Evolutionary conservation across 1,140 invertebrate genomes (phyloP).

Genomic region (Brachionus sp.): DNA sequence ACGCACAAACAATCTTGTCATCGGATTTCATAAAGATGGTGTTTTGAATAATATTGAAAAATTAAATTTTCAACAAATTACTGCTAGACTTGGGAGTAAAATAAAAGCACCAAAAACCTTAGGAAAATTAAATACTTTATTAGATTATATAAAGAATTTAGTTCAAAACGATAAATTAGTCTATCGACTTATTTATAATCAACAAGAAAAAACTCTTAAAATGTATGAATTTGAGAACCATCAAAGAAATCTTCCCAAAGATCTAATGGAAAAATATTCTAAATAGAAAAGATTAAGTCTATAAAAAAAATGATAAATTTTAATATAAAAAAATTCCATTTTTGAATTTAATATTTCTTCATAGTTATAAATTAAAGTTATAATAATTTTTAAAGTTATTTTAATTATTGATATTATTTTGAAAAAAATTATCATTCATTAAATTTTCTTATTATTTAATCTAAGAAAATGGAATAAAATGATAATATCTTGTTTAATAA

Average conservation of each 20-base stretch:
- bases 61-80: slow-evolving; percentile 1
- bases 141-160: not conserved
- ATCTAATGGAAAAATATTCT: not conserved
- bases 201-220: not conserved
- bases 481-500: too few relatives aligned
- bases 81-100: not conserved
- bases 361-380: too few relatives aligned
- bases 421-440: too few relatives aligned
- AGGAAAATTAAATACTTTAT: slow-evolving; percentile 1
- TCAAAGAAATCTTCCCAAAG: not conserved
- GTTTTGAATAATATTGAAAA: not conserved
- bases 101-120: not conserved
- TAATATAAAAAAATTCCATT: too few relatives aligned
- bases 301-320: too few relatives aligned
- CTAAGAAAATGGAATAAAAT: too few relatives aligned
- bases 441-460: too few relatives aligned
- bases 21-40: not conserved
- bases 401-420: too few relatives aligned
- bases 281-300: too few relatives aligned
- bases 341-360: too few relatives aligned
- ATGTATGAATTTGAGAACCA: not conserved
- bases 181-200: not conserved
- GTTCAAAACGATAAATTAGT: not conserved
- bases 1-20: not conserved
- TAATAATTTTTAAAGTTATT: too few relatives aligned